Evolutionary conservation across 2,113 vertebrate species (phyloP).

Genomic region (Hemiscyllium ocellatum): DNA sequence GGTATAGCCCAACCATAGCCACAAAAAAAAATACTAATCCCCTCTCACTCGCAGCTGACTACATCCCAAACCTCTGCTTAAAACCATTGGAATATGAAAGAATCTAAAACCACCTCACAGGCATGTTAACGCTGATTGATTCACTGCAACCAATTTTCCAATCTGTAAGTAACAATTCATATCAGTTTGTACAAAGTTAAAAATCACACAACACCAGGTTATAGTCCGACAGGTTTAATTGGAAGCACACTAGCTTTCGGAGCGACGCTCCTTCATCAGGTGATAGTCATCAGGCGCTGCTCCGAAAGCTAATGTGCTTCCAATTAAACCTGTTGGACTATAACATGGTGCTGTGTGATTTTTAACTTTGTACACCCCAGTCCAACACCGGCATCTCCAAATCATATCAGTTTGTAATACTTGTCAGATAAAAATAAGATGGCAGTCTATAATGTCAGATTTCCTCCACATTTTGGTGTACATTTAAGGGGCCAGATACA

Average conservation of each 20-base stretch:
- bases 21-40: background rate
- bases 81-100: background rate
- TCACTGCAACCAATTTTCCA: background rate
- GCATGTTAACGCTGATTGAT: background rate
- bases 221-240: too few relatives aligned
- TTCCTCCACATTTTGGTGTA: background rate
- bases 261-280: too few relatives aligned
- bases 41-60: background rate
- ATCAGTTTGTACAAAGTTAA: background rate
- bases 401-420: background rate
- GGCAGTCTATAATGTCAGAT: background rate
- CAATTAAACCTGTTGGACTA: too few relatives aligned
- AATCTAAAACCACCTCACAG: background rate
- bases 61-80: background rate
- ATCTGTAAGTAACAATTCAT: background rate
- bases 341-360: too few relatives aligned
- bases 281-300: too few relatives aligned
- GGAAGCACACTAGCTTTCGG: too few relatives aligned
- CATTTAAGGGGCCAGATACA: background rate
- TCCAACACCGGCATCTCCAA: background rate
- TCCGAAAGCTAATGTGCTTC: too few relatives aligned
- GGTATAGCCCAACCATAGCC: background rate
- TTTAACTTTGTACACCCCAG: too few relatives aligned
- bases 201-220: too few relatives aligned
- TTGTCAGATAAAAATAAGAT: background rate